phyloP scores from a whole-genome alignment of 2,888 invertebrate genomes.

The Lydus trimaculatus region DNA sequence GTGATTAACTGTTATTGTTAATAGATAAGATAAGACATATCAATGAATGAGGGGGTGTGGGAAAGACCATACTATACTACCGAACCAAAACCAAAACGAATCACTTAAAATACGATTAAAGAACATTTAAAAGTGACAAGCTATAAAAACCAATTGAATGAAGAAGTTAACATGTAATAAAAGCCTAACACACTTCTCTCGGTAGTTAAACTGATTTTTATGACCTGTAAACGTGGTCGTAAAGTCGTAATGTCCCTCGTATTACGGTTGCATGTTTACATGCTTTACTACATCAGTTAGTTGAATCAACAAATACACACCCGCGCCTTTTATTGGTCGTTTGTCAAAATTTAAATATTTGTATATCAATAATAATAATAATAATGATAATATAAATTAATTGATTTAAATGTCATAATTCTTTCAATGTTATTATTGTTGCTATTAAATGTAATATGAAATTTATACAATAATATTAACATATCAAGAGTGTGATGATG shows the following conservation, averaged over 20 bases:
- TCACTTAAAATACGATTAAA: conserved; percentile 59
- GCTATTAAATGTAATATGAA: neutral
- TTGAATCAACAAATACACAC: conserved; percentile 56
- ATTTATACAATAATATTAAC: neutral
- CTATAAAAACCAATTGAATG: conserved; percentile 55
- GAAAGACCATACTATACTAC: too few species aligned
- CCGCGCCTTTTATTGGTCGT: conserved; percentile 53
- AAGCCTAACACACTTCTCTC: conserved; percentile 60
- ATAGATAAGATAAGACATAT: conserved; percentile 34
- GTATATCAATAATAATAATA: conserved; percentile 9
- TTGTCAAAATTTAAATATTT: conserved; percentile 51
- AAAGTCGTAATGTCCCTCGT: conserved; percentile 62
- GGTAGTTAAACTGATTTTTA: conserved; percentile 63
- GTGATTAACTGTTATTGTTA: conserved; percentile 19
- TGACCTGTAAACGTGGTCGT: conserved; percentile 62
- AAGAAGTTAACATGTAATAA: conserved; percentile 59
- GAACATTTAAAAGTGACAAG: conserved; percentile 52
- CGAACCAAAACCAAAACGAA: conserved; percentile 31
- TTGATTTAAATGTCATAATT: neutral
- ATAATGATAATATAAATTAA: too few species aligned
- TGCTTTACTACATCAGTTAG: conserved; percentile 53
- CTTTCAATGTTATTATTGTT: neutral
- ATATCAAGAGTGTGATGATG: neutral
- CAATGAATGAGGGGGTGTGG: neutral
- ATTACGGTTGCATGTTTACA: conserved; percentile 61